phyloP scores from a whole-genome alignment of 2,888 invertebrate species.

The Andrena hattorfiana region DNA sequence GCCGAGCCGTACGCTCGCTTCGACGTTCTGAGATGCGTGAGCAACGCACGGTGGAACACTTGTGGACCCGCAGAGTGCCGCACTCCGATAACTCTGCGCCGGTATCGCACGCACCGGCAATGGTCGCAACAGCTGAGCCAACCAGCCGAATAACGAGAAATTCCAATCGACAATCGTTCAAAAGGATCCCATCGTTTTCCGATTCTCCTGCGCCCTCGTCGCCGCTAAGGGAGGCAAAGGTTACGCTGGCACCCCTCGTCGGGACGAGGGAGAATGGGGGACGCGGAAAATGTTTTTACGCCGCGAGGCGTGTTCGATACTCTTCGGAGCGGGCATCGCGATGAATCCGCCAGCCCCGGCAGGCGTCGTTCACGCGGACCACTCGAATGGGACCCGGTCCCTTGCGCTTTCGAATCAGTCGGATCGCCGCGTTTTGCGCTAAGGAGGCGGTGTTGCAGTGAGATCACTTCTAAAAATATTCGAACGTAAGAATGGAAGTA shows the following conservation, averaged over 20 bases:
- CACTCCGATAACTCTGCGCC: too few relatives aligned
- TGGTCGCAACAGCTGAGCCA: not conserved
- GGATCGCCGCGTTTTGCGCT: not conserved
- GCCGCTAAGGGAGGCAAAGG: not conserved
- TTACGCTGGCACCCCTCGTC: not conserved
- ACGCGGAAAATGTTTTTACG: not conserved
- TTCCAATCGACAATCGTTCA: not conserved
- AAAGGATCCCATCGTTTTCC: slow-evolving; percentile 14
- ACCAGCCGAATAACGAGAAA: not conserved
- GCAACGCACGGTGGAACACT: slow-evolving; percentile 17
- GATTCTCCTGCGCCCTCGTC: not conserved
- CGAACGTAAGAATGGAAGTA: not conserved
- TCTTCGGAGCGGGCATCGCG: not conserved
- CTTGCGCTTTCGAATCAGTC: not conserved
- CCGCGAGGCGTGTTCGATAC: not conserved
- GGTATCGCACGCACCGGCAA: not conserved
- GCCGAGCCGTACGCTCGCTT: slow-evolving; percentile 45
- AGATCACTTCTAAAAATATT: slow-evolving; percentile 8
- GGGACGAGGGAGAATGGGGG: not conserved
- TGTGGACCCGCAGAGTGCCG: not conserved
- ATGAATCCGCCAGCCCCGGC: not conserved
- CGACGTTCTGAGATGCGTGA: slow-evolving; percentile 30
- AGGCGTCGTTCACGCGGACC: too few relatives aligned
- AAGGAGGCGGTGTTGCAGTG: not conserved
- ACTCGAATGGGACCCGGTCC: not conserved